Evolutionary conservation across 1,140 invertebrate genomes (phyloP), one percentile per base, ranked within the genome.

Genomic region (Halyomorpha halys): DNA sequence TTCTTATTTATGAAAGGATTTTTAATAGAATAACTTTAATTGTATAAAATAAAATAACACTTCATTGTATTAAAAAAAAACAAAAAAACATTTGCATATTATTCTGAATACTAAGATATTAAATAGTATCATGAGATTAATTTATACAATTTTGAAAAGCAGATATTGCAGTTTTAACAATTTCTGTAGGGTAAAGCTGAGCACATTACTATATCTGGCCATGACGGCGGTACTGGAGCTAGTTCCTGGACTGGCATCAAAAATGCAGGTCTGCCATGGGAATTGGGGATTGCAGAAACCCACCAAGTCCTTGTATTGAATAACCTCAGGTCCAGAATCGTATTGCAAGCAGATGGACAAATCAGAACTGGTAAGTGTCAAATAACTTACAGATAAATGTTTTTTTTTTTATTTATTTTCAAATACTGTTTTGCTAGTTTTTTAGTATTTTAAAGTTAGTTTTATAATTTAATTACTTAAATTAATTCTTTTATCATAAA

Each of bases 191-290:
- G 94, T 53, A 98, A 98, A 80, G 94, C 94, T 9, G 96, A 98
- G 72, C 96, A 98, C 73, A 95, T 98, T 69, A 93, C 95, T 9
- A 97, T 99, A 69, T 98, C 95, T 30, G 97, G 97, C 0, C 95
- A 98, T 76, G 97, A 98, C 77, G 97, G 97, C 61, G 96, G 96
- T 49, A 99, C 96, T 45, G 96, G 96, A 23, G 96, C 96, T 44
- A 94, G 90, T 75, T 95, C 91, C 64, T 98, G 95, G 95, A 98
- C 95, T 1, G 94, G 89, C 67, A 91, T 92, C 66, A 98, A 97
- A 79, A 87, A 87, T 67, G 94, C 95, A 16, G 95, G 95, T 19
- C 77, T 98, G 59, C 97, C 97, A 0, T 98, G 96, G 96, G 97
- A 98, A 77, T 78, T 99, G 67, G 96, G 96, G 53, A 82, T 98